phyloP scores from a whole-genome alignment of 1,140 invertebrate genomes.

The Theocolax elegans region DNA sequence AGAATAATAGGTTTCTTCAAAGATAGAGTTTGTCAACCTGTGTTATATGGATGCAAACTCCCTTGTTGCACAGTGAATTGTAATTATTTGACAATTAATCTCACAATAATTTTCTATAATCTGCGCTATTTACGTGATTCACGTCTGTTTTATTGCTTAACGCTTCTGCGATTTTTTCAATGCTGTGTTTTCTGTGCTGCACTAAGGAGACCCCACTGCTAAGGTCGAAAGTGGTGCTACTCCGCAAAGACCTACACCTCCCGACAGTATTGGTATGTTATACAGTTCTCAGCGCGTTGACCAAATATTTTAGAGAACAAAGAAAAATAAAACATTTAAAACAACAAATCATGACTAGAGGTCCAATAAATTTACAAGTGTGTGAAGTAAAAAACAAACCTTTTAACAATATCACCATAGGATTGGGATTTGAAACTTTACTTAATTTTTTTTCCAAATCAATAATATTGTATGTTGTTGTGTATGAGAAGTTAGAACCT shows the following conservation, averaged over 20 bases:
- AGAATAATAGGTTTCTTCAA: no score
- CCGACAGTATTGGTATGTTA: conserved; percentile 65
- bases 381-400: no score
- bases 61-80: no score
- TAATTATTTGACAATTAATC: not conserved
- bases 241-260: conserved; percentile 66
- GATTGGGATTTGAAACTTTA: no score
- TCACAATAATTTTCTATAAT: conserved; percentile 32
- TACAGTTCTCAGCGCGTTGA: conserved; percentile 27
- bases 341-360: no score
- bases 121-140: conserved; percentile 7
- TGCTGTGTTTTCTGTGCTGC: conserved; percentile 59
- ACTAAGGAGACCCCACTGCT: conserved; percentile 52
- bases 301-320: conserved; percentile 8
- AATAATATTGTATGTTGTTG: no score
- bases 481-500: not conserved
- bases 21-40: no score
- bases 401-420: no score
- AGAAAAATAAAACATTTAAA: not conserved
- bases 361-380: no score
- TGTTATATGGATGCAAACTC: no score
- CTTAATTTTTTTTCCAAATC: no score
- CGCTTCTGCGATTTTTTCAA: conserved; percentile 47
- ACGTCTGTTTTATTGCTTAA: conserved; percentile 36
- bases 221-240: conserved; percentile 50